Conservation (phyloP, 2,888 invertebrate species). For the Zaprionus obscuricornis region DNA sequence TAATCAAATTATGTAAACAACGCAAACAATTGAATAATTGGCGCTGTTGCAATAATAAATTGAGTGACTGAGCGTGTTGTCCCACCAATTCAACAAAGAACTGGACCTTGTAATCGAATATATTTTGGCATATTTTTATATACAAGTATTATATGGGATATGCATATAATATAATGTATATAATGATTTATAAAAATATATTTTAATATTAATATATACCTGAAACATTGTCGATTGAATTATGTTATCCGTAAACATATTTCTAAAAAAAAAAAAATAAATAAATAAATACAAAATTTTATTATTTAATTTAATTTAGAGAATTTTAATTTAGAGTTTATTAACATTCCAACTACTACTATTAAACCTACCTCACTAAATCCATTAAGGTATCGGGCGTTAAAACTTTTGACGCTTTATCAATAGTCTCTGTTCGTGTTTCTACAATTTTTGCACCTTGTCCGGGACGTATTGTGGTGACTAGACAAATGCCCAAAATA, state of each 20-base stretch:
- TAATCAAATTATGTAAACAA: conserved; percentile 68
- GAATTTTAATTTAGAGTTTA: no score
- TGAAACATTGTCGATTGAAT: conserved; percentile 93
- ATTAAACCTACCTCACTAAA: conserved; percentile 91
- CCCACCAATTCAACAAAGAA: conserved; percentile 13
- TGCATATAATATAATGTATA: no score
- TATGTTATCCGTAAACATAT: conserved; percentile 96
- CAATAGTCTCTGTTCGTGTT: conserved; percentile 83
- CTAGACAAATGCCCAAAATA: conserved; percentile 94
- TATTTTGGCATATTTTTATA: no score
- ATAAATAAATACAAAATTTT: no score
- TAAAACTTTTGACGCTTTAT: conserved; percentile 86
- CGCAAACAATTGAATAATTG: conserved; percentile 74
- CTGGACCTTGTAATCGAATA: no score
- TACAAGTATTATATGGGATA: no score
- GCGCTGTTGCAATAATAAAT: conserved; percentile 38
- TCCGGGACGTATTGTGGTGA: conserved; percentile 94
- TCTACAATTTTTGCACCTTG: conserved; percentile 84
- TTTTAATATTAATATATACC: conserved; percentile 82
- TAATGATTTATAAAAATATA: no score
- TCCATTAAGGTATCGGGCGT: conserved; percentile 97
- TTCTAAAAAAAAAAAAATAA: conserved; percentile 86
- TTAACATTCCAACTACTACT: no score
- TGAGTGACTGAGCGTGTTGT: conserved; percentile 33
- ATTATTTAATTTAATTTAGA: neutral